These are phyloP conservation scores for Palythoa grandis DNA, from an alignment of 92 coral and sea anemone genomes.

Conservation along the genomic window DNA sequence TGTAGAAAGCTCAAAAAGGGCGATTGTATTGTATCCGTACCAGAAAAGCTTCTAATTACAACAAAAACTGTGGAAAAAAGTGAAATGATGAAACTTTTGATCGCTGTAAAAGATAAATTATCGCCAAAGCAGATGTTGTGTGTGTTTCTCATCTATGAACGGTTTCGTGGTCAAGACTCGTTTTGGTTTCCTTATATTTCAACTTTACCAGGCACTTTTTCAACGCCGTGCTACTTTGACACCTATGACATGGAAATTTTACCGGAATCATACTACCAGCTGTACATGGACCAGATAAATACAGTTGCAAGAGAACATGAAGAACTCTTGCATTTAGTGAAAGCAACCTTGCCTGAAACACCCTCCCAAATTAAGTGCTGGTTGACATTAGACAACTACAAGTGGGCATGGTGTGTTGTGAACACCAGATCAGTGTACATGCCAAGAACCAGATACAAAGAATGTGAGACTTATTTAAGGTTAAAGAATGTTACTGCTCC, in stretches of 20 bases:
- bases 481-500: neutral
- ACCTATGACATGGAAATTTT: conserved; percentile 53
- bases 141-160: conserved; percentile 73
- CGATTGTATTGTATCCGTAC: conserved; percentile 80
- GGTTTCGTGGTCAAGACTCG: conserved; percentile 65
- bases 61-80: conserved; percentile 63
- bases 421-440: conserved; percentile 92
- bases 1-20: conserved; percentile 49
- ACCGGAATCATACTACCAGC: conserved; percentile 57
- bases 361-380: conserved; percentile 13
- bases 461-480: neutral
- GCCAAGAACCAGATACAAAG: conserved; percentile 1
- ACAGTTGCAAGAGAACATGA: conserved; percentile 51
- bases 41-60: conserved; percentile 73
- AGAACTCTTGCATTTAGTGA: conserved; percentile 40
- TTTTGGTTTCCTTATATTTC: conserved; percentile 88
- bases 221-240: conserved; percentile 83
- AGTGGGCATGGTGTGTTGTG: conserved; percentile 98
- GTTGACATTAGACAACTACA: conserved; percentile 69
- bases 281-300: conserved; percentile 52
- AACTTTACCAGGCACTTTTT: conserved; percentile 75
- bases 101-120: conserved; percentile 4
- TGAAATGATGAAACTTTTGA: conserved; percentile 39
- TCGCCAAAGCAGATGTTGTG: conserved; percentile 64
- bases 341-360: neutral